These are phyloP conservation scores for Aphelinus certus DNA, from an alignment of 1,140 invertebrate genomes.

Conservation along the genomic window DNA sequence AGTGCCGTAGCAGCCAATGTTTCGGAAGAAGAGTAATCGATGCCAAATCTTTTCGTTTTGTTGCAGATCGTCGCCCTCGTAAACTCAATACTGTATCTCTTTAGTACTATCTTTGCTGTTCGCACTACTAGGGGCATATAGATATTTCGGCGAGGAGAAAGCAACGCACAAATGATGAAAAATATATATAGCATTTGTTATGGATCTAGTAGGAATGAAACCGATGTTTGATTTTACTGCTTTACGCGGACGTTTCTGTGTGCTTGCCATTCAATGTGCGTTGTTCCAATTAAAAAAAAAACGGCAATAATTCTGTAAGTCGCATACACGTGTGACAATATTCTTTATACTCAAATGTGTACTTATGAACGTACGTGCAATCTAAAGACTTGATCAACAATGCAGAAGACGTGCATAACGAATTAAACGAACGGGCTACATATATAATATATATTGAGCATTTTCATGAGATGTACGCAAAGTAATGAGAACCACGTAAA, in stretches of 20 bases:
- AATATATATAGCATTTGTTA: neutral
- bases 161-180: neutral
- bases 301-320: too few relatives aligned
- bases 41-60: conserved; percentile 14
- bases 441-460: too few relatives aligned
- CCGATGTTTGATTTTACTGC: conserved; percentile 6
- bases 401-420: too few relatives aligned
- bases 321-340: too few relatives aligned
- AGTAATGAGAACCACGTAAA: too few relatives aligned
- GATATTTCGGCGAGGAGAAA: conserved; percentile 40
- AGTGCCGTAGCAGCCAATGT: neutral
- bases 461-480: too few relatives aligned
- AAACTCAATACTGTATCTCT: conserved; percentile 74
- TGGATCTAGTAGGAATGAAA: neutral
- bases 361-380: too few relatives aligned
- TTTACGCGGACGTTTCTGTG: neutral
- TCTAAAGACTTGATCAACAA: too few relatives aligned
- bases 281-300: neutral
- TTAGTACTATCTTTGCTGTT: conserved; percentile 79
- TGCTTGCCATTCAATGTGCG: neutral
- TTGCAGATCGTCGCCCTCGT: conserved; percentile 78
- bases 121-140: conserved; percentile 76
- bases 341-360: too few relatives aligned
- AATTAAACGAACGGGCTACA: too few relatives aligned
- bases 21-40: too few relatives aligned